Evolutionary conservation across 53 echinoderm and acorn worm genomes (phyloP).

Genomic region (Hippasteria phrygiana): DNA sequence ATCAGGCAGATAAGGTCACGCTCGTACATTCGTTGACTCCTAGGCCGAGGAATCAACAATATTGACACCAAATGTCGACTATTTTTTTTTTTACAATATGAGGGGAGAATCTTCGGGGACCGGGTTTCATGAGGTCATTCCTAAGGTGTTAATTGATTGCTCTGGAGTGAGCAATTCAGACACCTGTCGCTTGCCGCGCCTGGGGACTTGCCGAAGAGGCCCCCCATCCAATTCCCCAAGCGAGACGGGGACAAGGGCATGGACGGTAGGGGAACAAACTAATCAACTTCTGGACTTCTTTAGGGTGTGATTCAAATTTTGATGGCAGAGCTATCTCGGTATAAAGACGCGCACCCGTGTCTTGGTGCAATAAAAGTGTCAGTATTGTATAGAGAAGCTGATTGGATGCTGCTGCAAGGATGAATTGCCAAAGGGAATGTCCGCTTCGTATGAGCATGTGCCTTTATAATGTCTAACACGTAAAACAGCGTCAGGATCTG

Average conservation of each 20-base stretch:
- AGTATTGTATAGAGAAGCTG: too few species aligned
- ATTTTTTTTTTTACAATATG: constrained; percentile 19
- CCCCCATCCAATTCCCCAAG: constrained; percentile 8
- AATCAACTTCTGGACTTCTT: neutral
- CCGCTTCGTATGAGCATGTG: too few species aligned
- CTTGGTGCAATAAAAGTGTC: too few species aligned
- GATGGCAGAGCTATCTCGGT: neutral
- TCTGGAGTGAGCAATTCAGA: constrained; percentile 47
- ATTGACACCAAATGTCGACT: neutral
- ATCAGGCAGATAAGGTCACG: constrained; percentile 32
- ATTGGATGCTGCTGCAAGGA: too few species aligned
- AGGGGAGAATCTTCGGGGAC: constrained; percentile 12
- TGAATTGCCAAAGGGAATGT: too few species aligned
- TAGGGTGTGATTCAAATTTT: neutral
- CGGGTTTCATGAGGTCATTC: constrained; percentile 49
- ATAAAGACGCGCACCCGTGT: neutral
- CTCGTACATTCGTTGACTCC: constrained; percentile 50
- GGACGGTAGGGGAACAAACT: constrained; percentile 8
- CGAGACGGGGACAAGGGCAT: neutral
- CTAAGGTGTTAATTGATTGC: constrained; percentile 60
- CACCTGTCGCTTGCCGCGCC: constrained; percentile 37
- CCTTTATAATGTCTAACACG: too few species aligned
- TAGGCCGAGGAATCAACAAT: neutral
- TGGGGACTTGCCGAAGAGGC: constrained; percentile 12
- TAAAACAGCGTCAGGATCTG: too few species aligned